Evolutionary conservation across 2,888 invertebrate species (phyloP).

Genomic region (Amphiduros pacificus): DNA sequence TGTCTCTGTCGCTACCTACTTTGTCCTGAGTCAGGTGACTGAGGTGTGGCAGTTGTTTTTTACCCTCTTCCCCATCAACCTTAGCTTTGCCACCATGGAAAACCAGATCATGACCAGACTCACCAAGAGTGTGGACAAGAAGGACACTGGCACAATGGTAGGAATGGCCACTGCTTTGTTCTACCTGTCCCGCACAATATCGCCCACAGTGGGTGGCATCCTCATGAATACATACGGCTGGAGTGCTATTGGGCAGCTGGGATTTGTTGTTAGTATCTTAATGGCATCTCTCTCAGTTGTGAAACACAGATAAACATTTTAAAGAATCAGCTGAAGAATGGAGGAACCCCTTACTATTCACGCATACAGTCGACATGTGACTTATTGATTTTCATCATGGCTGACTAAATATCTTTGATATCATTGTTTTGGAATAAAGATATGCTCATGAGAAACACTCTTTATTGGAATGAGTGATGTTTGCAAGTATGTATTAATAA

Average conservation of each 20-base stretch:
- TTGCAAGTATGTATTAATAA: too few species aligned
- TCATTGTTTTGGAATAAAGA: too few species aligned
- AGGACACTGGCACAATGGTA: slow-evolving; percentile 5
- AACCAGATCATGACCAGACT: slow-evolving; percentile 4
- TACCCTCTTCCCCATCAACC: background rate
- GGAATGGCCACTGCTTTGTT: slow-evolving; percentile 1
- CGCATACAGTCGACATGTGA: too few species aligned
- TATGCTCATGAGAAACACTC: too few species aligned
- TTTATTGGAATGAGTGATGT: too few species aligned
- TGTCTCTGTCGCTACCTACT: background rate
- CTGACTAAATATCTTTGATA: too few species aligned
- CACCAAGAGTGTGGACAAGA: background rate
- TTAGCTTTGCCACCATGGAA: slow-evolving; percentile 3
- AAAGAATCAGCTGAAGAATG: too few species aligned
- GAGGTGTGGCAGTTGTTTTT: background rate
- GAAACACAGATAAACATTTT: too few species aligned
- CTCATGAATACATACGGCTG: slow-evolving; percentile 4
- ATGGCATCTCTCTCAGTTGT: too few species aligned
- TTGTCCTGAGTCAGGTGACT: background rate
- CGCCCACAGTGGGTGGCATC: slow-evolving; percentile 5
- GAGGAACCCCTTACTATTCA: too few species aligned
- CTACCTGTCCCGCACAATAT: background rate
- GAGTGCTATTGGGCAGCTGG: background rate
- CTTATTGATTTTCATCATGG: too few species aligned
- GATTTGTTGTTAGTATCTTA: background rate